A percentile compares a stretch with the other conserved stretches of the same genome.
phyloP scores from a whole-genome alignment of 2,113 vertebrate species.

The Petromus typicus region DNA sequence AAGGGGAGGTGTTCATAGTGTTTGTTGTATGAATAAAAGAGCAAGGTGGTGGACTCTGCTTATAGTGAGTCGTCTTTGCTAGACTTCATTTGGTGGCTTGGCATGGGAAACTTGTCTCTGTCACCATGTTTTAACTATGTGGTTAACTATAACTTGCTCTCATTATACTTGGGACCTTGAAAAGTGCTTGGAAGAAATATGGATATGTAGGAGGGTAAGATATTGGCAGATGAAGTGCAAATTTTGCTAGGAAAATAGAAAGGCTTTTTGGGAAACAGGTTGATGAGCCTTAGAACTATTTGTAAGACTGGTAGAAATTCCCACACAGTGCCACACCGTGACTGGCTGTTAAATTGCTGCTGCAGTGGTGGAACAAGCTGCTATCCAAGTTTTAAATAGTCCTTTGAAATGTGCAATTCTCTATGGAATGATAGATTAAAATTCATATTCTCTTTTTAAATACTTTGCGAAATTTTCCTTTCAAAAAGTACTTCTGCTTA shows the following conservation, averaged over 20 bases:
- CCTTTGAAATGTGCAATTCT: constrained; percentile 59
- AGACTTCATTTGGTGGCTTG: background rate
- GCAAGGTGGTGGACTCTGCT: background rate
- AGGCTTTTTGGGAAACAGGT: constrained; percentile 57
- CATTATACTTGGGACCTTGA: background rate
- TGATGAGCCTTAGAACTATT: constrained; percentile 59
- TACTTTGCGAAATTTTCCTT: constrained; percentile 42
- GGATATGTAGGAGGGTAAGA: constrained; percentile 57
- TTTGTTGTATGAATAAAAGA: background rate
- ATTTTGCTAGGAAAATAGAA: constrained; percentile 59
- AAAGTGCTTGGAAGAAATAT: constrained; percentile 49
- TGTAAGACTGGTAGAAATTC: constrained; percentile 50
- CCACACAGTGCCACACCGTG: background rate
- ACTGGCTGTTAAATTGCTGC: constrained; percentile 68
- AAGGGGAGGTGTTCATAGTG: background rate
- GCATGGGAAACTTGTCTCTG: background rate
- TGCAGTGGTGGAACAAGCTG: constrained; percentile 50
- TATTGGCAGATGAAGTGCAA: constrained; percentile 58
- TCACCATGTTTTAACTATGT: background rate
- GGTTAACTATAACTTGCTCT: constrained; percentile 46
- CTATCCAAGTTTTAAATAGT: constrained; percentile 56
- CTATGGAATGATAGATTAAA: constrained; percentile 47
- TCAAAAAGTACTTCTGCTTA: constrained; percentile 6
- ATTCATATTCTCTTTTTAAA: constrained; percentile 39
- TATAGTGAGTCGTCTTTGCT: background rate